Evolutionary conservation across 1,140 invertebrate genomes (phyloP).

Genomic region (Propsilocerus akamusi): DNA sequence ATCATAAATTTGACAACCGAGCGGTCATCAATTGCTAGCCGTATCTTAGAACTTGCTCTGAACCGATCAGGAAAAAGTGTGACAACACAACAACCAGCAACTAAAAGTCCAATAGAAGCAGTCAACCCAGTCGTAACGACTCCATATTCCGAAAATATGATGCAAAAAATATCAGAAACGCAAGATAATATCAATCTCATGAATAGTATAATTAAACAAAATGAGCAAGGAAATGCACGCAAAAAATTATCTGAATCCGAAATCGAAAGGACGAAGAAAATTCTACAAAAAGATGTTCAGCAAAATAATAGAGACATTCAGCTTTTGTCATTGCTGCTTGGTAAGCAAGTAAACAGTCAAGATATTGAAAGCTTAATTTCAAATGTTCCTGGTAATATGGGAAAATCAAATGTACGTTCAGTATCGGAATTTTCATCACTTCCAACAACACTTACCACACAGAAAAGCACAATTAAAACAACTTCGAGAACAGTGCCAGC

Average conservation of each 20-base stretch:
- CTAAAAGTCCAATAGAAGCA: neutral
- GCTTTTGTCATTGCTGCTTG: constrained; percentile 7
- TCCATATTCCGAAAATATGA: neutral
- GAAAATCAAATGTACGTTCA: neutral
- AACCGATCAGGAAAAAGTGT: constrained; percentile 16
- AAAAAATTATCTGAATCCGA: neutral
- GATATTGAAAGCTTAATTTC: neutral
- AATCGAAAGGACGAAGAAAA: neutral
- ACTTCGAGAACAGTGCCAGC: neutral
- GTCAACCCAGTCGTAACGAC: neutral
- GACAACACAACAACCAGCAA: neutral
- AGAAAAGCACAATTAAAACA: neutral
- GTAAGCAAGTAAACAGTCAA: constrained; percentile 2
- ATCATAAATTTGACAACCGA: constrained; percentile 10
- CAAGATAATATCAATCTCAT: neutral
- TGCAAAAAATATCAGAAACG: constrained; percentile 9
- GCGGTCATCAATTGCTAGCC: constrained; percentile 25
- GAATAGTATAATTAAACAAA: neutral
- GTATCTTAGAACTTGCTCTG: constrained; percentile 28
- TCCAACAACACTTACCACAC: neutral
- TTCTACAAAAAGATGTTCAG: constrained; percentile 1
- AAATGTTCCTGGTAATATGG: neutral
- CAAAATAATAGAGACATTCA: constrained; percentile 5
- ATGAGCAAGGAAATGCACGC: neutral
- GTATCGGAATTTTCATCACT: neutral